Base-by-base conservation (phyloP, 2,797 vertebrate genomes). In the Ceryle rudis region DNA sequence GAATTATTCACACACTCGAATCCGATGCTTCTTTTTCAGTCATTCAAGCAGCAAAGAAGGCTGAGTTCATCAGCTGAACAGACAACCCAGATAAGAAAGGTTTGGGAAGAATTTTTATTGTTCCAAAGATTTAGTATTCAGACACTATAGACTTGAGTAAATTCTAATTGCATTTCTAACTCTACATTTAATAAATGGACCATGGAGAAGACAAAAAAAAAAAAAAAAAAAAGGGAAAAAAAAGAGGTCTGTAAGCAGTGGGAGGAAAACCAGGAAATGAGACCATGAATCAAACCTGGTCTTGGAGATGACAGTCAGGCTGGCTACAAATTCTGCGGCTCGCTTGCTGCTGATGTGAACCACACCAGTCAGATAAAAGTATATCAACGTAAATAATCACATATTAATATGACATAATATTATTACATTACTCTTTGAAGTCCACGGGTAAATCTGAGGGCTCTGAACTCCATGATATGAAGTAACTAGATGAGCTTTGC, bases 261-360 rank as follows among this genome's bases (percentile, higher is more conserved):
- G 78, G 51, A 94, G 60, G 83, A 89, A 93, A 93, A 95, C 7
- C 73, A 96, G 90, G 95, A 96, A 95, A 97, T 97, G 88, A 97
- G 90, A 75, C 94, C 94, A 96, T 97, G 95, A 96, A 97, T 96
- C 94, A 97, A 96, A 86, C 9, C 21, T 86, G 88, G 86, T 90
- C 83, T 78, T 84, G 55, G 83, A 92, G 92, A 54, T 92, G 96
- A 93, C 96, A 96, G 83, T 84, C 7, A 7, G 46, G 62, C 77
- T 66, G 77, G 82, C 73, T 92, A 71, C 70, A 89, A 91, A 92
- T 81, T 60, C 95, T 81, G 78, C 91, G 62, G 86, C 71, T 91
- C 72, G 25, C 79, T 85, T 67, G 71, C 74, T 55, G 9, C 67
- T 92, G 94, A 85, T 31, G 87, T 55, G 89, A 82, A 71, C 67